Evolutionary conservation across 2,113 vertebrate species (phyloP).

Genomic region (Chaetodon auriga): DNA sequence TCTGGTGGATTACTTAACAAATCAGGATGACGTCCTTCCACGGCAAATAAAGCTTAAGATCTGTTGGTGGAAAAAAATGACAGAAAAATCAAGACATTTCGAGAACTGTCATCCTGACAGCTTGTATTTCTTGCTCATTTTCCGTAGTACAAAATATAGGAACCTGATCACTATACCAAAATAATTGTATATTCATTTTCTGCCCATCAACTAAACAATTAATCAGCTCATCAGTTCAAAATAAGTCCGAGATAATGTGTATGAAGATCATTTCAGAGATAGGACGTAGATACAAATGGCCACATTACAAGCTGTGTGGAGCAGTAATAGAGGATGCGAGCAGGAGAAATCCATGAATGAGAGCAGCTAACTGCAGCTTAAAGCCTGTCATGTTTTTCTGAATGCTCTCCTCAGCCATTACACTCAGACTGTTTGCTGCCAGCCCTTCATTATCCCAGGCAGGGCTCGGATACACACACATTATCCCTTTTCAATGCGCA

Average conservation of each 20-base stretch:
- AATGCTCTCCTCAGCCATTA: slow-evolving; percentile 53
- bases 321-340: neutral
- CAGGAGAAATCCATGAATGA: slow-evolving; percentile 57
- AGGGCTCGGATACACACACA: slow-evolving; percentile 39
- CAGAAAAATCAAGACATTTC: no score
- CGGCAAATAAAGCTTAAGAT: neutral
- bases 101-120: no score
- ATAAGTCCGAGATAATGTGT: neutral
- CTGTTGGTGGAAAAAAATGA: neutral
- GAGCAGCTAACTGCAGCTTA: neutral
- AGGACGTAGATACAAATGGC: neutral
- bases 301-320: neutral
- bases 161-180: no score
- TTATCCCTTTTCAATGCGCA: slow-evolving; percentile 48
- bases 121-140: no score
- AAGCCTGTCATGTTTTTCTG: slow-evolving; percentile 49
- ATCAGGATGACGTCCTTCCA: neutral
- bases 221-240: no score
- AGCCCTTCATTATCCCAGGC: slow-evolving; percentile 56
- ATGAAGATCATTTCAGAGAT: neutral
- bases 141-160: no score
- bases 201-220: no score
- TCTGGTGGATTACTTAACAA: slow-evolving; percentile 22
- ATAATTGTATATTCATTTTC: no score
- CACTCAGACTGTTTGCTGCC: slow-evolving; percentile 40